These are phyloP conservation scores for Drosophila triauraria DNA, from an alignment of 1,140 invertebrate species.

Conservation along the genomic window DNA sequence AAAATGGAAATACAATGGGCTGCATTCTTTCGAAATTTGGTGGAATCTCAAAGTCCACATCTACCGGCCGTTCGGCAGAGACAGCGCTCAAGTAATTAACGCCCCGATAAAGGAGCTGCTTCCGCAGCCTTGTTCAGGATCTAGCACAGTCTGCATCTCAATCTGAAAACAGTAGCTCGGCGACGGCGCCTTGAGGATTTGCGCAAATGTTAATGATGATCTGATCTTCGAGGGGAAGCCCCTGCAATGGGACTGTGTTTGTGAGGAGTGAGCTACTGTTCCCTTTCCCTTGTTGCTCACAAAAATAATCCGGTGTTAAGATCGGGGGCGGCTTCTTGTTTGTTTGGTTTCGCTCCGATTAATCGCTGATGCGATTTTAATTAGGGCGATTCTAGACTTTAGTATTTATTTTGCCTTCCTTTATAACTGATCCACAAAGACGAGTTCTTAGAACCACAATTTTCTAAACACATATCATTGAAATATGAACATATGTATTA, in stretches of 20 bases:
- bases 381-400: conserved; percentile 13
- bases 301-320: conserved; percentile 59
- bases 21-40: conserved; percentile 43
- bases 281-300: conserved; percentile 11
- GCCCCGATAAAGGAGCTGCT: conserved; percentile 58
- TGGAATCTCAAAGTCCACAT: conserved; percentile 68
- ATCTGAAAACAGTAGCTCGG: conserved; percentile 31
- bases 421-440: not conserved
- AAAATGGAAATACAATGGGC: conserved; percentile 58
- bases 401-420: not conserved
- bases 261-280: conserved; percentile 20
- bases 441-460: no score
- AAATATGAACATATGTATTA: no score
- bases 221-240: conserved; percentile 25
- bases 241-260: conserved; percentile 9
- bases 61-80: conserved; percentile 43
- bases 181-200: conserved; percentile 70
- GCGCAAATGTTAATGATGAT: conserved; percentile 77
- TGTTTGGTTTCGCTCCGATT: conserved; percentile 58
- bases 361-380: conserved; percentile 60
- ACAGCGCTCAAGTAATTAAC: conserved; percentile 72
- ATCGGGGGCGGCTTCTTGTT: conserved; percentile 65
- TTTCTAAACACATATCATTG: no score
- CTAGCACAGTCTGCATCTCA: conserved; percentile 6
- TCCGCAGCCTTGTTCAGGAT: conserved; percentile 29